Evolutionary conservation across 53 echinoderm and acorn worm species (phyloP), one percentile per base, ranked within the genome.

Genomic region (Patiria pectinifera): DNA sequence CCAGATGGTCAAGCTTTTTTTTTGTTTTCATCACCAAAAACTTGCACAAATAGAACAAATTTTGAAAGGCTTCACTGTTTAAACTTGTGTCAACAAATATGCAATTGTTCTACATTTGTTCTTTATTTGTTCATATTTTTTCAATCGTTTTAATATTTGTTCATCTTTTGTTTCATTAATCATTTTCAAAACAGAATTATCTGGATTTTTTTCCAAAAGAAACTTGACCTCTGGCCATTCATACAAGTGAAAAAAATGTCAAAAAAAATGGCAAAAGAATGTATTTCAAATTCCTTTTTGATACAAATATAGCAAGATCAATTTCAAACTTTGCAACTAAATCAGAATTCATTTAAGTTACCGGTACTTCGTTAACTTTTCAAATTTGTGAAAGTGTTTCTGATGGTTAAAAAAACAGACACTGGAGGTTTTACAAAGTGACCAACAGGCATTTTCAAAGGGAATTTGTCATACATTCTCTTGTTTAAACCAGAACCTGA

Each of bases 381-480:
- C 74, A 74, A 21, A 23, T 24, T 74, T 74, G 74, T 24, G 0
- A 10, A 22, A 23, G 21, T 24, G 74, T 74, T 21, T 3, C 10
- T 11, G 4, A 11, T 3, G 19, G 12, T 4, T 4, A 66, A 18
- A 18, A 63, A 7, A 66, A 15, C 3, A 11, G 66, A 0, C 66
- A 66, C 66, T 66, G 66, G 0, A 3, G 19, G 10, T 18, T 66
- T 11, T 14, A 66, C 66, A 66, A 15, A 11, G 10, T 16, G 14
- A 11, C 19, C 66, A 0, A 15, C 19, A 18, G 3, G 10, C 66
- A 18, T 63, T 24, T 79, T 86, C 35, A 62, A 81, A 80, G 35
- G 66, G 90, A 63, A 62, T 80, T 80, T 53, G 90, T 66, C 90
- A 90, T 90, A 90, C 90, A 90, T 90, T 90, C 90, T 61, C 81